Evolutionary conservation across 2,797 vertebrate species (phyloP).

Genomic region (Dermochelys coriacea): DNA sequence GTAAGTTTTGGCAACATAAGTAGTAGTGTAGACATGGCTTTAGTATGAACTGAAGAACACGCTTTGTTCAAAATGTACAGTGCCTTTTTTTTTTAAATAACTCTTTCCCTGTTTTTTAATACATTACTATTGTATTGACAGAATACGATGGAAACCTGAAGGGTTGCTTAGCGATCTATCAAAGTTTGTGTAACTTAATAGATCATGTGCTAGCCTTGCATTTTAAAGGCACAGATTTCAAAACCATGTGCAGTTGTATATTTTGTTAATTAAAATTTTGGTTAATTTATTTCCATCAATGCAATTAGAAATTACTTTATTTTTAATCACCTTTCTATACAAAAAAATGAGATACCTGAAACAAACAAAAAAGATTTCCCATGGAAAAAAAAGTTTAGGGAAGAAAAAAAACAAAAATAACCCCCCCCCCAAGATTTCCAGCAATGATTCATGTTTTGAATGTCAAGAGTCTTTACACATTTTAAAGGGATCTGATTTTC

Average conservation of each 20-base stretch:
- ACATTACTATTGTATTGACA: not conserved
- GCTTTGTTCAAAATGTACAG: too few species aligned
- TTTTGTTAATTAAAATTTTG: constrained; percentile 36
- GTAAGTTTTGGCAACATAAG: too few species aligned
- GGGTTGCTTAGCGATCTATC: not conserved
- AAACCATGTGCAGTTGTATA: accelerated
- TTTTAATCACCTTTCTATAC: not conserved
- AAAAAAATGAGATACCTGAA: not conserved
- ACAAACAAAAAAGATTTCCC: constrained; percentile 33
- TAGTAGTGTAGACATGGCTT: too few species aligned
- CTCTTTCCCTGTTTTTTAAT: not conserved
- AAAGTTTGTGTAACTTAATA: not conserved
- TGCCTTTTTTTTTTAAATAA: constrained; percentile 11
- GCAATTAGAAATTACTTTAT: constrained; percentile 35
- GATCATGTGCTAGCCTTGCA: not conserved
- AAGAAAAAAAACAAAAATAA: not conserved
- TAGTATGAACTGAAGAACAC: not conserved
- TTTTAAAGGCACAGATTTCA: constrained; percentile 46
- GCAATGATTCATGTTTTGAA: not conserved
- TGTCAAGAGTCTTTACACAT: not conserved
- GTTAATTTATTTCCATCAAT: not conserved
- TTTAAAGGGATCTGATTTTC: not conserved
- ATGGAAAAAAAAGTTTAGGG: accelerated
- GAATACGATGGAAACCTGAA: not conserved
- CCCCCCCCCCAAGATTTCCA: not conserved